These are phyloP conservation scores for Simalia tracyae DNA, from an alignment of 2,797 vertebrate genomes.

Conservation along the genomic window DNA sequence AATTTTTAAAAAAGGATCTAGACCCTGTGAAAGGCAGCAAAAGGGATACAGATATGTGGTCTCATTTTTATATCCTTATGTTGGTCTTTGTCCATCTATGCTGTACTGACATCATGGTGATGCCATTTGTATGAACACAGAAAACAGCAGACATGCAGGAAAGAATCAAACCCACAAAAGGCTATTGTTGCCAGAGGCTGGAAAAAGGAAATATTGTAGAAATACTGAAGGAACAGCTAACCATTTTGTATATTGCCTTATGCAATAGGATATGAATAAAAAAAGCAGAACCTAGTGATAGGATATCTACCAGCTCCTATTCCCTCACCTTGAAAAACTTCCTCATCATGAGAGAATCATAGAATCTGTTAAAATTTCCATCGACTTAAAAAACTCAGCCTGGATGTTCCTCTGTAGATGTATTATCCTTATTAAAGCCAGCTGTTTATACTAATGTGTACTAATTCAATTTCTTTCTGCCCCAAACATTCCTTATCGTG, in stretches of 20 bases:
- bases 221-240: constrained; percentile 12
- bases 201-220: background rate
- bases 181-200: constrained; percentile 12
- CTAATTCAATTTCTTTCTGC: background rate
- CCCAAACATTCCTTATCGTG: background rate
- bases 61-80: background rate
- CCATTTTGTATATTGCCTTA: constrained; percentile 13
- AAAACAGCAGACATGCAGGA: constrained; percentile 27
- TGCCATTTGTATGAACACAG: background rate
- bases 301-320: constrained; percentile 30
- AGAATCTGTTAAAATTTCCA: background rate
- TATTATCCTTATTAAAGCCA: background rate
- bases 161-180: background rate
- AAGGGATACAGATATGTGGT: background rate
- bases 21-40: background rate
- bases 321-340: constrained; percentile 23
- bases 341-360: constrained; percentile 8
- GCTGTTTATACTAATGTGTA: no score
- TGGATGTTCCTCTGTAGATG: background rate
- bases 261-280: background rate
- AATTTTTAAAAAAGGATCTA: background rate
- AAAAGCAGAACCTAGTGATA: constrained; percentile 12
- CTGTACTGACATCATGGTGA: background rate
- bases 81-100: background rate
- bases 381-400: background rate